A percentile compares a stretch with the other conserved stretches of the same genome.
phyloP scores from a whole-genome alignment of 1,140 invertebrate genomes.

The Aleiodes sp. region DNA sequence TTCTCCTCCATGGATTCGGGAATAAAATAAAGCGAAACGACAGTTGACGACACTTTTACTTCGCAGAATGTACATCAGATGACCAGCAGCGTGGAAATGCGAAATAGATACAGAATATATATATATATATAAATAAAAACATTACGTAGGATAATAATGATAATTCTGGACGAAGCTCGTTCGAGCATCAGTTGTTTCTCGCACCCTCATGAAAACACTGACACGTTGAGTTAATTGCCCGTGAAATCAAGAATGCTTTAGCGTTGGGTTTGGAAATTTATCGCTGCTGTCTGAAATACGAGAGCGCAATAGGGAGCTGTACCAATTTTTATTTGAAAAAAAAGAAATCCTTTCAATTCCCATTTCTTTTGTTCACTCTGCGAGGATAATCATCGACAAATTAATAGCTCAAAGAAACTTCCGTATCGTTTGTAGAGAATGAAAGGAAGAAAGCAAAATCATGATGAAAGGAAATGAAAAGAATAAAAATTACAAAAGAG shows the following conservation, averaged over 20 bases:
- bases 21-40: not conserved
- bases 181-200: conserved; percentile 15
- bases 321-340: not conserved
- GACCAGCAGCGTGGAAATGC: conserved; percentile 3
- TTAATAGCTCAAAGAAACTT: conserved; percentile 25
- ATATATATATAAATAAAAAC: not conserved
- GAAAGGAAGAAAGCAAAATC: conserved; percentile 15
- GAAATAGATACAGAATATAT: not conserved
- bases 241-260: conserved; percentile 31
- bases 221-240: conserved; percentile 24
- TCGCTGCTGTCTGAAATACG: conserved; percentile 24
- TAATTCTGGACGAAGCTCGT: conserved; percentile 15
- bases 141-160: not conserved
- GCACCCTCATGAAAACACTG: conserved; percentile 11
- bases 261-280: conserved; percentile 37
- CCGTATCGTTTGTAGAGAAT: conserved; percentile 16
- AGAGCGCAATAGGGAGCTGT: not conserved
- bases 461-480: conserved; percentile 1
- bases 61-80: not conserved
- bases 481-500: not conserved
- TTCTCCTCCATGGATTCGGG: not conserved
- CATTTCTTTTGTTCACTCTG: conserved; percentile 9
- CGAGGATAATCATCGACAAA: conserved; percentile 11
- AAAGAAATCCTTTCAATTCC: not conserved
- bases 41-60: conserved; percentile 11